Percentiles rank a stretch among this genome's conserved stretches.
These are phyloP conservation scores for Etheostoma perlongum DNA, from an alignment of 2,797 vertebrate genomes.

Conservation along the genomic window DNA sequence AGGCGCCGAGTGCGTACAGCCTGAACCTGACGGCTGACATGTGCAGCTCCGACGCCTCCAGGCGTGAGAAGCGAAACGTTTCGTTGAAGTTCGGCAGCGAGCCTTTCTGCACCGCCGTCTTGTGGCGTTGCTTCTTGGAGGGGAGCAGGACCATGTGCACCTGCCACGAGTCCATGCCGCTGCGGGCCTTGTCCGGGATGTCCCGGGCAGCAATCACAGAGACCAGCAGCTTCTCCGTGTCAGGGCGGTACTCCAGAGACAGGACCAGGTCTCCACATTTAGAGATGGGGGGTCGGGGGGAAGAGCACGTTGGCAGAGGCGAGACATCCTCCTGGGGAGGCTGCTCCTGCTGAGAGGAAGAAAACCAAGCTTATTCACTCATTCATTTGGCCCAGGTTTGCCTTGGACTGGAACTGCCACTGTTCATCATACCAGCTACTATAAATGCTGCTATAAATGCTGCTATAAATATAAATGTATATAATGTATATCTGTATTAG, in stretches of 20 bases:
- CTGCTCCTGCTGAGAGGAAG: constrained; percentile 76
- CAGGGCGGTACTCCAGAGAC: constrained; percentile 86
- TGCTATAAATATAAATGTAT: too few species aligned
- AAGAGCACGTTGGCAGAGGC: constrained; percentile 56
- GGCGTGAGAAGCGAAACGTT: constrained; percentile 89
- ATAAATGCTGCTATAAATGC: too few species aligned
- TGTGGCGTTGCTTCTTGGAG: constrained; percentile 92
- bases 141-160: constrained; percentile 93
- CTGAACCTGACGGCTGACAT: constrained; percentile 90
- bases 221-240: constrained; percentile 88
- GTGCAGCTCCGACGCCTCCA: constrained; percentile 87
- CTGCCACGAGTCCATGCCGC: constrained; percentile 92
- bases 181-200: constrained; percentile 93
- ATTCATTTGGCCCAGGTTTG: background rate
- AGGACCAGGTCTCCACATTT: constrained; percentile 93
- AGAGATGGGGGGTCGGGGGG: constrained; percentile 84
- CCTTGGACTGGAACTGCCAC: too few species aligned
- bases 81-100: constrained; percentile 89
- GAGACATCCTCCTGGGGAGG: constrained; percentile 57
- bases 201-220: constrained; percentile 87
- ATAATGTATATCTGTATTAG: too few species aligned
- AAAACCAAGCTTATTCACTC: background rate
- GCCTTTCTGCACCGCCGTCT: constrained; percentile 89
- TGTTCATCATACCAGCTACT: too few species aligned
- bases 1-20: constrained; percentile 89